Evolutionary conservation across 92 coral and sea anemone species (phyloP).

Genomic region (Siderastrea siderea): DNA sequence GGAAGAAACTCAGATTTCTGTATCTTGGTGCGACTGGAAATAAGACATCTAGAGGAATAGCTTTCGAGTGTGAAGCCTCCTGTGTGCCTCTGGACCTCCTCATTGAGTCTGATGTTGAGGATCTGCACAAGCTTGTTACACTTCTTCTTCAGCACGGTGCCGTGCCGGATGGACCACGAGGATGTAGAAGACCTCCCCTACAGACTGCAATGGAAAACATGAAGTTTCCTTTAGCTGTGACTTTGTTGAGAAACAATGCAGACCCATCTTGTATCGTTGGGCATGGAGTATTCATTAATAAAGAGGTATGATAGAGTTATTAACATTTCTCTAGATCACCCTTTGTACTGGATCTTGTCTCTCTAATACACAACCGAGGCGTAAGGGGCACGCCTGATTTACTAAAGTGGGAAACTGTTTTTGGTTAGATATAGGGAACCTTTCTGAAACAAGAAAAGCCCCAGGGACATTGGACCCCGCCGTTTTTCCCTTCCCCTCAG

Average conservation of each 20-base stretch:
- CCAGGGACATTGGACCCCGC: too few species aligned
- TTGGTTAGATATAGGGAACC: too few species aligned
- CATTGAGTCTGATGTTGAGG: constrained; percentile 49
- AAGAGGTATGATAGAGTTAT: constrained; percentile 3
- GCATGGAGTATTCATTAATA: constrained; percentile 22
- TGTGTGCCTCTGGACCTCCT: constrained; percentile 74
- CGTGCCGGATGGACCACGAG: constrained; percentile 52
- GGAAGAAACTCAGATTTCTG: constrained; percentile 75
- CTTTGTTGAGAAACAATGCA: constrained; percentile 69
- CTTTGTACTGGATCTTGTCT: background rate
- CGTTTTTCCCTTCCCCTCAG: too few species aligned
- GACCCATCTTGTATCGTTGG: constrained; percentile 67
- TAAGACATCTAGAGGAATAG: constrained; percentile 74
- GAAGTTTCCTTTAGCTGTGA: constrained; percentile 66
- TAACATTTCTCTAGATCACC: background rate
- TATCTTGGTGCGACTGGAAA: constrained; percentile 77
- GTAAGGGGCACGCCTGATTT: too few species aligned
- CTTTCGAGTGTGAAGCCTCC: constrained; percentile 78
- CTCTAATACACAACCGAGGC: too few species aligned
- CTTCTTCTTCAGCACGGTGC: constrained; percentile 62
- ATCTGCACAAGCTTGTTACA: constrained; percentile 45
- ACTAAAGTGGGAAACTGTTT: too few species aligned
- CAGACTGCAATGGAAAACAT: constrained; percentile 53
- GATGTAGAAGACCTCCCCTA: constrained; percentile 57
- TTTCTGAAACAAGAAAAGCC: too few species aligned